phyloP scores from a whole-genome alignment of 2,888 invertebrate species.

The Epinotia demarniana region DNA sequence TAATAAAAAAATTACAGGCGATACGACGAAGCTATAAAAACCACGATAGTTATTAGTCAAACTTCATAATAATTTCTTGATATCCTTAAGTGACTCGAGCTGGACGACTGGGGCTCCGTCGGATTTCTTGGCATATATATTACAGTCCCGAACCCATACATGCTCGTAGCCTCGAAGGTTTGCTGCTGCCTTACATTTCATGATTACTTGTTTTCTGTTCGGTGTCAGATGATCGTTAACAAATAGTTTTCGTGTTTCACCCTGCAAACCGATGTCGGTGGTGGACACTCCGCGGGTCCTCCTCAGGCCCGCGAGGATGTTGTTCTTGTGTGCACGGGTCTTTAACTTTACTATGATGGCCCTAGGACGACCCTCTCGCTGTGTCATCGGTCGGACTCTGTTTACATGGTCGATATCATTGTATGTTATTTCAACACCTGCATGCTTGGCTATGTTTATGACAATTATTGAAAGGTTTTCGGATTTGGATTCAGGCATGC shows the following conservation, averaged over 20 bases:
- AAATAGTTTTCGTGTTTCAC: background rate
- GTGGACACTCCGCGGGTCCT: slow-evolving; percentile 11
- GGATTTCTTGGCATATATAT: too few species aligned
- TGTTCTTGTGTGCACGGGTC: background rate
- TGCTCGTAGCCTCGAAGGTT: too few species aligned
- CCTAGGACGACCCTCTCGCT: background rate
- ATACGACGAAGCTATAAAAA: too few species aligned
- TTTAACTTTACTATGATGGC: slow-evolving; percentile 4
- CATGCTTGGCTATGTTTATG: background rate
- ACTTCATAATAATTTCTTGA: too few species aligned
- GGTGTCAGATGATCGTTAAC: background rate
- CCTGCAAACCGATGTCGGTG: slow-evolving; percentile 4
- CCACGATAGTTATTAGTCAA: too few species aligned
- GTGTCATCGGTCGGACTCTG: background rate
- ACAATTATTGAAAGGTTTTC: background rate
- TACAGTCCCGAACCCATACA: too few species aligned
- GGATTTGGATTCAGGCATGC: slow-evolving; percentile 3
- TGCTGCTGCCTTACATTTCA: too few species aligned
- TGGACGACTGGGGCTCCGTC: too few species aligned
- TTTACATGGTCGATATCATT: background rate
- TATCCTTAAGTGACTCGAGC: too few species aligned
- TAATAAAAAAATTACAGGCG: too few species aligned
- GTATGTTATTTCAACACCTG: background rate
- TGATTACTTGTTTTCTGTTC: too few species aligned
- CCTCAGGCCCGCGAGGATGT: background rate